These are phyloP conservation scores for Adoxophyes honmai DNA, from an alignment of 1,140 invertebrate genomes.

Conservation along the genomic window DNA sequence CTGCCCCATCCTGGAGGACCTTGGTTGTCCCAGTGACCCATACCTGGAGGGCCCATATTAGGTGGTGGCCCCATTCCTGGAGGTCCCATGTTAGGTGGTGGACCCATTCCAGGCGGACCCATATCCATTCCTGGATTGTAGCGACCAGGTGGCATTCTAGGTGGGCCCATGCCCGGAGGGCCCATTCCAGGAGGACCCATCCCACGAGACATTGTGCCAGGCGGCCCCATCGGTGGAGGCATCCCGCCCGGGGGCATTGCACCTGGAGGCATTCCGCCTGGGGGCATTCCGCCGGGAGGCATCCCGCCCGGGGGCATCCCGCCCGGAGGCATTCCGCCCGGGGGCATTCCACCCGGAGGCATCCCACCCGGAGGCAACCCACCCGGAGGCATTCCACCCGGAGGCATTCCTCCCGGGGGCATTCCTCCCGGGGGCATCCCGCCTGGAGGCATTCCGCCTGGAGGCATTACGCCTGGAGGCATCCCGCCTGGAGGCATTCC, in stretches of 20 bases:
- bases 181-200: conserved; percentile 21
- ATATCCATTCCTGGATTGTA: conserved; percentile 51
- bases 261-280: too few species aligned
- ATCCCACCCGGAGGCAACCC: conserved; percentile 53
- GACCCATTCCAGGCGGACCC: conserved; percentile 50
- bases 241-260: too few species aligned
- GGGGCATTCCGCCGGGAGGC: conserved; percentile 36
- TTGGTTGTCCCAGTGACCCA: conserved; percentile 23
- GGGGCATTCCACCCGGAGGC: conserved; percentile 34
- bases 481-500: conserved; percentile 25
- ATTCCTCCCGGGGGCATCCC: conserved; percentile 53
- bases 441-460: conserved; percentile 53
- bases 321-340: conserved; percentile 55
- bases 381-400: conserved; percentile 54
- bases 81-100: conserved; percentile 38
- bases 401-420: conserved; percentile 35
- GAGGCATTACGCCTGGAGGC: conserved; percentile 12
- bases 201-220: conserved; percentile 1
- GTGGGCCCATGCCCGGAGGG: conserved; percentile 10
- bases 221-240: conserved; percentile 21
- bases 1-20: conserved; percentile 46
- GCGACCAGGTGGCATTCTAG: conserved; percentile 34
- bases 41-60: conserved; percentile 37
- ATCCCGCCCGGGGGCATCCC: conserved; percentile 53
- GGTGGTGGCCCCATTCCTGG: conserved; percentile 31